Base-by-base conservation (phyloP, 2,888 invertebrate genomes). In the Orchesellides sinensis region DNA sequence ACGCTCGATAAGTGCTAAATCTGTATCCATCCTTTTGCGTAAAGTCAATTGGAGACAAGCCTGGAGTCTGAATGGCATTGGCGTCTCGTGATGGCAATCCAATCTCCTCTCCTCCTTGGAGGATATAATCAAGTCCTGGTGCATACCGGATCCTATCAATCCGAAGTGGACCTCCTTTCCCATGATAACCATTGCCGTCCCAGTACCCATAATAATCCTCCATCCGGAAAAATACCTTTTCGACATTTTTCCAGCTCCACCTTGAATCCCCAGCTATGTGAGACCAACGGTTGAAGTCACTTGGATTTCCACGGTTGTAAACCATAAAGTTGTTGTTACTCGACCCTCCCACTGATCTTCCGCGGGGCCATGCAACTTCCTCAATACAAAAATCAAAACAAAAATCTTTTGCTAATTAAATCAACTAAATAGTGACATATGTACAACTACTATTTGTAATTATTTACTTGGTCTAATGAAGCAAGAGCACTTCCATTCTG, bases 261-360 rank as follows among this genome's bases (percentile, higher is more conserved):
- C 90, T 90, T n/a, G 17, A 8, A 73, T 89, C 89, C 8, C 89
- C 90, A n/a, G 80, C 68, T 23, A 86, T 85, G 17, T 84, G 89
- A 68, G 93, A 93, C 95, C 95, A 96, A 1, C 91, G 88, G n/a
- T 83, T 69, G 29, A 35, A 83, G n/a, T 70, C 70, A 14, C 23
- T 21, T 10, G 35, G 56, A 40, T 56, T 29, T 1, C 70, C 70
- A 21, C 70, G 19, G 2, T 52, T 32, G 56, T 70, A 70, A 14
- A 29, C 14, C 70, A 70, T 70, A 27, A 70, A 70, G 32, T 70
- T 70, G 40, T 14, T 19, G 14, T 54, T 70, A 40, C 56, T 56
- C 3, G 17, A 27, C n/a, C 49, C 45, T 8, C 66, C 49, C 14
- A 66, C 10, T 2, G 32, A 29, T 12, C 21, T 19, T 17, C 66